Conservation (phyloP, 2,797 vertebrate genomes). For the Cichlasoma orientale region DNA sequence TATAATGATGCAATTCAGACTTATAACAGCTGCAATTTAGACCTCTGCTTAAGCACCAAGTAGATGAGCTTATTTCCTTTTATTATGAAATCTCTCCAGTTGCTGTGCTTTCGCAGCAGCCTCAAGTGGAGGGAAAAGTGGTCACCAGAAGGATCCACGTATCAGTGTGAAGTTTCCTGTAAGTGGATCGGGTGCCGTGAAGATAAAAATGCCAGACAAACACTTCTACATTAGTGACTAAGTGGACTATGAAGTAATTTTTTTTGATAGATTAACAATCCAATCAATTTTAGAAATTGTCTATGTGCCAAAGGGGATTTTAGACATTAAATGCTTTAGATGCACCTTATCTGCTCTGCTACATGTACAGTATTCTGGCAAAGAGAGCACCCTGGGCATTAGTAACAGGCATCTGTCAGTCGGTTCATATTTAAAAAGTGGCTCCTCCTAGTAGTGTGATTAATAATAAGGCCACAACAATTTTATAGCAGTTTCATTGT, state of each 20-base stretch:
- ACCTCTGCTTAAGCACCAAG: conserved; percentile 25
- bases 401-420: neutral
- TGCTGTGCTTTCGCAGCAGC: conserved; percentile 3
- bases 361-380: neutral
- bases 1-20: conserved; percentile 52
- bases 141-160: neutral
- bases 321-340: neutral
- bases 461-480: neutral
- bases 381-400: neutral
- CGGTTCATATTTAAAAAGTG: neutral
- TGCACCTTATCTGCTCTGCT: neutral
- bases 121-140: conserved; percentile 5
- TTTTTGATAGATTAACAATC: neutral
- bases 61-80: conserved; percentile 39
- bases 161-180: neutral
- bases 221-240: neutral
- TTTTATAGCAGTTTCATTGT: neutral
- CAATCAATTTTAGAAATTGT: neutral
- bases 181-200: conserved; percentile 10
- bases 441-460: neutral
- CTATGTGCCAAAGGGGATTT: neutral
- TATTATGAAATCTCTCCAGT: conserved; percentile 21
- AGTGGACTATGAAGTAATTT: neutral
- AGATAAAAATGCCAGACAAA: neutral
- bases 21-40: conserved; percentile 47